Conservation (phyloP, 2,888 invertebrate genomes). For the Tinea trinotella region DNA sequence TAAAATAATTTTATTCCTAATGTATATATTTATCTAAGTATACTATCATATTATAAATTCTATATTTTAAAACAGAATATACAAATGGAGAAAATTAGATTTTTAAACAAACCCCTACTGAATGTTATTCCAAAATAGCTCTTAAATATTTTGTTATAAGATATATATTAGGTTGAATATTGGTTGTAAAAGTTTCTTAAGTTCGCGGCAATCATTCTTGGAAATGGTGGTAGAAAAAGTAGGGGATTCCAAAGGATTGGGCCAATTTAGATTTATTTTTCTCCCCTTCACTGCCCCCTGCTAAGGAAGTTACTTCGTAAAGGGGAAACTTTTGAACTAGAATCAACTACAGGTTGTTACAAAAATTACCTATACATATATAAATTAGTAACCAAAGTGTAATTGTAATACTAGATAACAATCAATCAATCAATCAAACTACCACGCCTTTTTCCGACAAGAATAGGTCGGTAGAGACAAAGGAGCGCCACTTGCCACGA, state of each 20-base stretch:
- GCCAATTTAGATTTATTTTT: slow-evolving; percentile 70
- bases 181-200: slow-evolving; percentile 40
- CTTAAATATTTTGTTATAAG: not conserved
- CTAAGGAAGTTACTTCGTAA: slow-evolving; percentile 19
- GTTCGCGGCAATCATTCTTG: slow-evolving; percentile 59
- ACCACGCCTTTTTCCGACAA: too few species aligned
- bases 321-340: slow-evolving; percentile 15
- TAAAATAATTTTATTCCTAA: too few species aligned
- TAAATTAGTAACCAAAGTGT: too few species aligned
- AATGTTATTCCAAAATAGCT: slow-evolving; percentile 23
- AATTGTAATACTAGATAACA: too few species aligned
- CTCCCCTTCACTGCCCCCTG: slow-evolving; percentile 36
- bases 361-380: too few species aligned
- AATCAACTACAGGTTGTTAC: not conserved
- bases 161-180: slow-evolving; percentile 26
- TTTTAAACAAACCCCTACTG: slow-evolving; percentile 12
- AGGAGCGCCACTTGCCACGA: too few species aligned
- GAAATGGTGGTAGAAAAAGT: slow-evolving; percentile 64
- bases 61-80: slow-evolving; percentile 15
- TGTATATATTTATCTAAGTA: too few species aligned
- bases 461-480: too few species aligned
- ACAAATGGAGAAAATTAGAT: slow-evolving; percentile 19
- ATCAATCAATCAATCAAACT: too few species aligned
- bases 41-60: too few species aligned
- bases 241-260: slow-evolving; percentile 65